These are phyloP conservation scores for Acyrthosiphon pisum DNA, from an alignment of 1,140 invertebrate species.

Conservation along the genomic window DNA sequence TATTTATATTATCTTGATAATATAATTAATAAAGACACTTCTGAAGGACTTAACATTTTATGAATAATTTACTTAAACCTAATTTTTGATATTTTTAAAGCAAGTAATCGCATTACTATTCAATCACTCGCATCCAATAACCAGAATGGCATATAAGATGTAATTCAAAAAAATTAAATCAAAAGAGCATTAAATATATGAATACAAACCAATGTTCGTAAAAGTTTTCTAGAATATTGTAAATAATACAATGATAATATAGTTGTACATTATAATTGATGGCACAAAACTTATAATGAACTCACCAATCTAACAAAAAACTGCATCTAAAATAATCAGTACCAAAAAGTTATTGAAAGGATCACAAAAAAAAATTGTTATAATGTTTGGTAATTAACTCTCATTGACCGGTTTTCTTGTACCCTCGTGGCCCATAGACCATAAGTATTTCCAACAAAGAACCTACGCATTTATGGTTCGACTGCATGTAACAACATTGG, in stretches of 20 bases:
- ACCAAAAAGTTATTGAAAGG: too few species aligned
- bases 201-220: neutral
- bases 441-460: too few species aligned
- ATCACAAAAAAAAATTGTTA: too few species aligned
- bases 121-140: neutral
- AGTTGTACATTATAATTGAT: neutral
- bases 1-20: neutral
- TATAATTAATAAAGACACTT: neutral
- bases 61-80: neutral
- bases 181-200: neutral
- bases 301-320: neutral
- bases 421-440: too few species aligned
- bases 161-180: neutral
- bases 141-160: neutral
- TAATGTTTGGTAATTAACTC: too few species aligned
- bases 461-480: too few species aligned
- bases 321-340: neutral
- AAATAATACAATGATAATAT: neutral
- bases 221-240: neutral
- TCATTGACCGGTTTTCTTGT: too few species aligned
- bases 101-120: neutral
- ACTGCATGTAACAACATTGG: too few species aligned
- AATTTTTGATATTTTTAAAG: neutral
- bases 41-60: neutral
- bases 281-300: neutral